Evolutionary conservation across 2,888 invertebrate genomes (phyloP), one percentile per base, ranked within the genome.

Genomic region (Axea sp.): DNA sequence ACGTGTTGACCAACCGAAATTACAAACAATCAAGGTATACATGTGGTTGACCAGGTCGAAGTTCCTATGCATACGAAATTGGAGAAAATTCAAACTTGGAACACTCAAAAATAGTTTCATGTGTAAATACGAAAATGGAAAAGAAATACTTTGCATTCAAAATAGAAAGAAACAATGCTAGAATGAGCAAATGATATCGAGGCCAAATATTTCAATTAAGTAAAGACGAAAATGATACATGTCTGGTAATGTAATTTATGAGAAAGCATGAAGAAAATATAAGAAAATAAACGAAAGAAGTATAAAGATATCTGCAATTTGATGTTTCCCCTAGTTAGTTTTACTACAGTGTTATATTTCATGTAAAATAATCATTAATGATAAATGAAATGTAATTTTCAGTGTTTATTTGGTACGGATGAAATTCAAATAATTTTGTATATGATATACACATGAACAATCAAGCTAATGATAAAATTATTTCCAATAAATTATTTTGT

Each of bases 1-100:
- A 73, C 62, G 73, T 73, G 73, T 57, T 62, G 73, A 55, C 73
- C 73, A 68, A 60, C 47, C 60, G 73, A 37, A 53, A 33, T 49
- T 37, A 41, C 49, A 57, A 62, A 55, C 57, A 49, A 57, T 37
- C 19, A 35, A 72, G 57, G 62, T 60, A 47, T 37, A 62, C 57
- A 57, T 67, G 47, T 65, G 53, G 35, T 19, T 30, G 49, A 47
- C 9, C 43, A 24, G 47, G 39, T 15, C 31, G 33, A 26, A 30
- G 28, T 57, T 64, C 59, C 31, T 62, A 59, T 55, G 73, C 60
- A 67, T 67, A 73, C 60, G 11, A 55, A 60, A 47, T 41, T 15
- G 30, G 30, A 9, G 31, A 47, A 73, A 53, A 39, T 65, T 31
- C 35, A 11, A 47, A 35, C 51, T 49, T 24, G 47, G 26, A 15